Conservation (phyloP, 2,888 invertebrate genomes). For the Apamea monoglypha region DNA sequence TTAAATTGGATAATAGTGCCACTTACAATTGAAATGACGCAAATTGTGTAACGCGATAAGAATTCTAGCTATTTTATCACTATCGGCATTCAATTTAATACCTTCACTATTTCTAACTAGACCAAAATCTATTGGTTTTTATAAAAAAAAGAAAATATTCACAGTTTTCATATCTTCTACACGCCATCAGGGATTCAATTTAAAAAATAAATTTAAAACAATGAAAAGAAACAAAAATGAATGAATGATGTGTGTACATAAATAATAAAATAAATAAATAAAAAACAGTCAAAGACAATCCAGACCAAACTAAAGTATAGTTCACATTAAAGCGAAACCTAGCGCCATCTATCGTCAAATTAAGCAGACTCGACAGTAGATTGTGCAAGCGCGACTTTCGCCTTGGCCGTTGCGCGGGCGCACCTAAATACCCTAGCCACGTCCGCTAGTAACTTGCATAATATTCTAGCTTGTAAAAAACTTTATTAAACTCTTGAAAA, state of each 20-base stretch:
- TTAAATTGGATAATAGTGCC: conserved; percentile 11
- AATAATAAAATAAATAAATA: too few relatives aligned
- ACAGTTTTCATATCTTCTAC: not conserved
- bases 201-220: not conserved
- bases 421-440: conserved; percentile 61
- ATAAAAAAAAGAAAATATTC: not conserved
- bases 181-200: not conserved
- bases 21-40: conserved; percentile 38
- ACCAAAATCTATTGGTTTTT: conserved; percentile 11
- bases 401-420: conserved; percentile 70
- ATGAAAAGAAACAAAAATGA: too few relatives aligned
- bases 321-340: conserved; percentile 8
- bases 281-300: not conserved
- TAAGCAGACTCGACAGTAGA: conserved; percentile 49
- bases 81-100: conserved; percentile 20
- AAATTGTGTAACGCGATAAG: conserved; percentile 45
- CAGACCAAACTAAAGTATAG: conserved; percentile 6
- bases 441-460: conserved; percentile 62
- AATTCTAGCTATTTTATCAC: conserved; percentile 20
- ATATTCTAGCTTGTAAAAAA: conserved; percentile 35
- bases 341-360: conserved; percentile 61
- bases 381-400: conserved; percentile 70
- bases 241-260: too few relatives aligned
- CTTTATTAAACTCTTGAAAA: conserved; percentile 10
- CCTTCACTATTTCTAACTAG: conserved; percentile 12